These are phyloP conservation scores for Rhamphomyia laevipes DNA, from an alignment of 2,888 invertebrate genomes.

Conservation along the genomic window DNA sequence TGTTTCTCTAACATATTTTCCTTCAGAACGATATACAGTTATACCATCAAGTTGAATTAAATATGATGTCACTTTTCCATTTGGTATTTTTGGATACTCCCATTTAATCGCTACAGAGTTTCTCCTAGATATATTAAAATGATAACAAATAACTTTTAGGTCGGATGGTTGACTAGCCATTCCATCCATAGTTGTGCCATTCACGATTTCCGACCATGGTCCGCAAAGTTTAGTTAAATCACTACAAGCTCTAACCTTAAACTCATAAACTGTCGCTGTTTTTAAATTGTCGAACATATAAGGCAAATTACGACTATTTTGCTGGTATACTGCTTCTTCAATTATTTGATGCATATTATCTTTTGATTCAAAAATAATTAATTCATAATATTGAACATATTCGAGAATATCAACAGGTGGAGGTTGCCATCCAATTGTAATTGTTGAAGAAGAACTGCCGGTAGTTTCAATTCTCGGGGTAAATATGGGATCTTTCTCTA, in stretches of 20 bases:
- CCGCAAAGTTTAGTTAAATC: conserved; percentile 66
- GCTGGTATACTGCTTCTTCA: conserved; percentile 51
- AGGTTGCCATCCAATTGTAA: conserved; percentile 68
- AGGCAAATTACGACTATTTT: conserved; percentile 51
- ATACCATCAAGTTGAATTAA: conserved; percentile 49
- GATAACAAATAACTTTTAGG: conserved; percentile 52
- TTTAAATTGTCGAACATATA: conserved; percentile 67
- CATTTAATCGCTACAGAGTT: conserved; percentile 59
- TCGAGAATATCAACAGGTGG: conserved; percentile 53
- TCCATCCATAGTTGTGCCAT: conserved; percentile 75
- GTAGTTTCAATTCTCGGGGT: conserved; percentile 68
- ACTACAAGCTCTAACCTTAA: conserved; percentile 70
- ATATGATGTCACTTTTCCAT: conserved; percentile 70
- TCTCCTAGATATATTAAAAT: conserved; percentile 40
- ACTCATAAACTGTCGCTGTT: conserved; percentile 68
- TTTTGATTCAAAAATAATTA: conserved; percentile 49
- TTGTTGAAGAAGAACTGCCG: conserved; percentile 51
- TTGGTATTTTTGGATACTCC: conserved; percentile 59
- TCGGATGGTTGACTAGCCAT: conserved; percentile 62
- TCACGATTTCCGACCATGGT: conserved; percentile 62
- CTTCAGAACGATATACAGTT: conserved; percentile 44
- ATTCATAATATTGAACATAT: conserved; percentile 62
- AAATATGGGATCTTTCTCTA: conserved; percentile 63
- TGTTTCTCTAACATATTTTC: conserved; percentile 40
- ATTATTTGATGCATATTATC: conserved; percentile 38